Base-by-base conservation (phyloP, 2,113 vertebrate species). In the Silurus meridionalis region DNA sequence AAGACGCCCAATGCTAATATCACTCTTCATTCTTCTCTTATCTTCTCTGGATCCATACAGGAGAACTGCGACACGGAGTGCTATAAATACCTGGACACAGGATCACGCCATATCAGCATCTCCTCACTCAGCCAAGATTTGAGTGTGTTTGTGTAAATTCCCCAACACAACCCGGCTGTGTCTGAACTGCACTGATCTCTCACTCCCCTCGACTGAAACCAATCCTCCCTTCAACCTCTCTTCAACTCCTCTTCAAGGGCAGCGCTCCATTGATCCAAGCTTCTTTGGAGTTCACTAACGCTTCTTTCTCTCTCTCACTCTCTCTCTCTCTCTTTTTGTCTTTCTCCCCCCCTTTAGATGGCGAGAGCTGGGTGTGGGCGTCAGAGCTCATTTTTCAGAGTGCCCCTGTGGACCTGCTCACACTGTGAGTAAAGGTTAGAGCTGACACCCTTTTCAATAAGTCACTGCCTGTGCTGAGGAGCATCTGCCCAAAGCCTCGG, bases 341-440 rank as follows among this genome's bases (percentile, higher is more conserved):
- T 83, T 46, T 63, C 46, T n/a, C 53, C 63, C 25, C 50, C 48
- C 86, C 75, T 79, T 78, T 60, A 46, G 63, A 87, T 77, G 19
- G 86, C 23, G 78, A 72, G 84, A 82, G 86, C 48, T 28, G 25
- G 77, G 58, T 55, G 55, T 13, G 85, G 88, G 88, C 83, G 78
- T 90, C 90, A 87, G 67, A 88, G 86, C 90, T 89, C 52, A 89
- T 91, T 89, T 90, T 91, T 88, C 89, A 87, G 87, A 23, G 8
- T 61, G 21, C 86, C 88, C 87, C 87, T 75, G 57, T 63, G 75
- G 88, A 89, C 81, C 14, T 21, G 79, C 80, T 89, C 80, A 58
- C 80, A 83, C 82, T 88, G 88, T 90, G 60, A 87, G 87, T 87
- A 91, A 93, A 92, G 91, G 91, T 93, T 92, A 92, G 78, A 84